Evolutionary conservation across 2,797 vertebrate species (phyloP), one percentile per base, ranked within the genome.

Genomic region (Pangasius sanitwongsei): DNA sequence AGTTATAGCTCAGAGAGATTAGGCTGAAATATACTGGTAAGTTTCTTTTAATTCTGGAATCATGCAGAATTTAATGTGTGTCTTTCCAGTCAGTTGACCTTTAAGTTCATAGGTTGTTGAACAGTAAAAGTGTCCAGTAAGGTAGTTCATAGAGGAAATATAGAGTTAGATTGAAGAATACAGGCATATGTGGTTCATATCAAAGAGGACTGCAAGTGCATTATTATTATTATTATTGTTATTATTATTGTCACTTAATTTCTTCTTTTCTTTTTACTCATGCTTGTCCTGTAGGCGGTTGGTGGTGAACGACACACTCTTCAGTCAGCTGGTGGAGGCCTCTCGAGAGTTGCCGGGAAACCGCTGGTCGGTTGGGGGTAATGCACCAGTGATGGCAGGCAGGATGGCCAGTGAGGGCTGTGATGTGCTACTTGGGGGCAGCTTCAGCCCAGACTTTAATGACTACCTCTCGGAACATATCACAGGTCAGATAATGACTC

Each of bases 371-470:
- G 89, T 97, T 28, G 97, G 97, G 23, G 97, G 97, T 53, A 97
- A 97, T 74, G 97, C 97, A 50, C 96, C 96, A 0, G 96, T 97
- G 61, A 97, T 97, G 96, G 97, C 97, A 23, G 93, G 96, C 91
- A 96, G 97, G 88, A 95, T 97, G 95, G 97, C 97, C 86, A 93
- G 88, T 0, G 97, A 97, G 89, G 97, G 97, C 25, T 97, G 97
- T 91, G 96, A 97, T 9, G 95, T 97, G 91, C 93, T 97, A 88
- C 94, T 97, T 1, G 97, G 97, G 7, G 97, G 97, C 63, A 97
- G 95, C 90, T 96, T 97, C 91, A 97, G 96, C 91, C 91, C 94
- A 0, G 96, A 97, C 83, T 96, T 97, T 87, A 94, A 92, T 1
- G 96, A 97, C 16, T 94, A 97, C 63, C 92, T 97, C 48, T 96